phyloP scores from a whole-genome alignment of 2,797 vertebrate genomes.

The Paratrypauchen microcephalus region DNA sequence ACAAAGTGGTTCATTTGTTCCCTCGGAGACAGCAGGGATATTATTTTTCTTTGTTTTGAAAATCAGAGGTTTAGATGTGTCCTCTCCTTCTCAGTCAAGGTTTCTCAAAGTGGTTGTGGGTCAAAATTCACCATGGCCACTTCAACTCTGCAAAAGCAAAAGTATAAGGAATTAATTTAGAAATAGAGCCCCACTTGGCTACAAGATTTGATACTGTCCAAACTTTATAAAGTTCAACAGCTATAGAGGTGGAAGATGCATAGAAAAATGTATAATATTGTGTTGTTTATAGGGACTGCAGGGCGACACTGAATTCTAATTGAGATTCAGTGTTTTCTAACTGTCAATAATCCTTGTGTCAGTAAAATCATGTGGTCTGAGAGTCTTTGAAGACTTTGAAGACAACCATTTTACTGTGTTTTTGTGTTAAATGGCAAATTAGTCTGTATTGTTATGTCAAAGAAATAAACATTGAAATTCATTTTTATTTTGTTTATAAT shows the following conservation, averaged over 20 bases:
- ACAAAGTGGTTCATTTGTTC: slow-evolving; percentile 73
- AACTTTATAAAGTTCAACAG: neutral
- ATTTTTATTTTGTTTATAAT: no score
- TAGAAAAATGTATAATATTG: no score
- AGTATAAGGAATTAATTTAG: slow-evolving; percentile 21
- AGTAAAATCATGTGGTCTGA: no score
- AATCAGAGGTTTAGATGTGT: slow-evolving; percentile 54
- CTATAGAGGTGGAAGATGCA: neutral
- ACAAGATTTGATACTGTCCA: neutral
- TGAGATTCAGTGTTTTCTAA: no score
- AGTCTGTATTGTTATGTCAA: no score
- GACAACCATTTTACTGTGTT: no score
- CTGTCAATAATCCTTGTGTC: no score
- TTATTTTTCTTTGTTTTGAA: slow-evolving; percentile 49
- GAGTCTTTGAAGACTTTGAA: no score
- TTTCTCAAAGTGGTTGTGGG: slow-evolving; percentile 31
- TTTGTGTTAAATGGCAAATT: no score
- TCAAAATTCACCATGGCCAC: slow-evolving; percentile 43
- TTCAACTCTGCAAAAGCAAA: slow-evolving; percentile 63
- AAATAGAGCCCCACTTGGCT: neutral
- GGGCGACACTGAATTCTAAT: no score
- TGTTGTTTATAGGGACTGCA: neutral
- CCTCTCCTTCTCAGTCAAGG: slow-evolving; percentile 38
- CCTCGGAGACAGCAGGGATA: slow-evolving; percentile 41
- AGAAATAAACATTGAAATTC: no score